These are phyloP conservation scores for Automeris io DNA, from an alignment of 2,888 invertebrate species.

Conservation along the genomic window DNA sequence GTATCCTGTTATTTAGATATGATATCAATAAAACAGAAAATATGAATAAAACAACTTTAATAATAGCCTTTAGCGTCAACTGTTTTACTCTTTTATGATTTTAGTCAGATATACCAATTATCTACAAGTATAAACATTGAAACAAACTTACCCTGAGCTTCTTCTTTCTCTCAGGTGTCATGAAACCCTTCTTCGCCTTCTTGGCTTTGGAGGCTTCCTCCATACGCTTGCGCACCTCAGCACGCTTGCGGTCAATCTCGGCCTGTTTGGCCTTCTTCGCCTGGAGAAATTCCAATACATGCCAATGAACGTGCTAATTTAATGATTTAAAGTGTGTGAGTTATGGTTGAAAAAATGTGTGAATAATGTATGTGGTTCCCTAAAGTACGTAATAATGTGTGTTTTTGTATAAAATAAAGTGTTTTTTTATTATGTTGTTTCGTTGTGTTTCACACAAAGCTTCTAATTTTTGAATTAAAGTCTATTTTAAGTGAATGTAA, in stretches of 20 bases:
- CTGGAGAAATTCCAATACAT: slow-evolving; percentile 67
- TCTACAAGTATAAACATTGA: background rate
- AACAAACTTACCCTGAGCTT: slow-evolving; percentile 92
- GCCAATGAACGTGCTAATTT: background rate
- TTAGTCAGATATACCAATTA: too few species aligned
- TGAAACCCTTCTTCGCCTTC: slow-evolving; percentile 99
- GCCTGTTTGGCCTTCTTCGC: slow-evolving; percentile 98
- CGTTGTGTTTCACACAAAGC: background rate
- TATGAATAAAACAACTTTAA: too few species aligned
- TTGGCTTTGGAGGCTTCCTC: slow-evolving; percentile 99
- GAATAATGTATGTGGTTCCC: slow-evolving; percentile 9
- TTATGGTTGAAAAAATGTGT: slow-evolving; percentile 27
- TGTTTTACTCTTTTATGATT: too few species aligned
- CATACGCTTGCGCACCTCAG: slow-evolving; percentile 98
- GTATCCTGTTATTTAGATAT: too few species aligned
- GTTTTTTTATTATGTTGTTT: background rate
- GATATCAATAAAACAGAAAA: too few species aligned
- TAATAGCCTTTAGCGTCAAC: too few species aligned
- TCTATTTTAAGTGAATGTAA: background rate
- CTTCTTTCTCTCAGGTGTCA: slow-evolving; percentile 99
- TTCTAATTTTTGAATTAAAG: background rate
- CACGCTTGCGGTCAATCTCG: slow-evolving; percentile 98
- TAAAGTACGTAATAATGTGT: slow-evolving; percentile 13
- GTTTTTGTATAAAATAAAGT: slow-evolving; percentile 7
- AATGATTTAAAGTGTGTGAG: background rate